Evolutionary conservation across 1,140 invertebrate species (phyloP), one percentile per base, ranked within the genome.

Genomic region (Reticulitermes speratus): DNA sequence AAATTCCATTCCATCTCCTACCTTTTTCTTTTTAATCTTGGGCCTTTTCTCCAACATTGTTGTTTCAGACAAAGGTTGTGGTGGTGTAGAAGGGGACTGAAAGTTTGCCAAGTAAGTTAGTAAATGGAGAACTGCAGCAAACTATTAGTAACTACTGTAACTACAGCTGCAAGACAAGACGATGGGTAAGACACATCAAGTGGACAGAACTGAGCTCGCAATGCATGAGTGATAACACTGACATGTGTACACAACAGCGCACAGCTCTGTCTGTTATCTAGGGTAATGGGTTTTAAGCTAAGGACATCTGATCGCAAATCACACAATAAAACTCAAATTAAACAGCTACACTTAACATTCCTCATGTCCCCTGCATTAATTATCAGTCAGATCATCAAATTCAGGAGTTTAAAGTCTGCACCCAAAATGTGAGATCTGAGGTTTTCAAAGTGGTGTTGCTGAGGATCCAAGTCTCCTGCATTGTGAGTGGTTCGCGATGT

Each of bases 21-120:
- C 87, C 87, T 87, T 87, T 83, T 87, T 87, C 87, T 87, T 87
- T 87, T 86, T 87, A 87, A 75, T 87, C 84, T 87, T 87, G 81
- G 81, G 44, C 75, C 82, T 45, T 86, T 87, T 87, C 87, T 87
- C 87, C 45, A 82, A 48, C 44, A 45, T 82, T 81, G 86, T 23
- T 48, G 69, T 81, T 85, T 87, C 87, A 45, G 87, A 86, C 82
- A 84, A 59, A 85, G 87, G 84, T 83, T 87, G 84, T 52, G 75
- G 81, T 69, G 84, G 75, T 75, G 48, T 38, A 81, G 85, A 83
- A 86, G 52, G 38, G 23, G 85, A 87, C 87, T 87, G 87, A 83
- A 87, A 87, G 84, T 85, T 85, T 81, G 65, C 30, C 86, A 85
- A 86, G 84, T 14, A 52, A 32, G 82, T 84, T 86, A 69, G 82